phyloP scores from a whole-genome alignment of 2,113 vertebrate species.

The Mustela nigripes region DNA sequence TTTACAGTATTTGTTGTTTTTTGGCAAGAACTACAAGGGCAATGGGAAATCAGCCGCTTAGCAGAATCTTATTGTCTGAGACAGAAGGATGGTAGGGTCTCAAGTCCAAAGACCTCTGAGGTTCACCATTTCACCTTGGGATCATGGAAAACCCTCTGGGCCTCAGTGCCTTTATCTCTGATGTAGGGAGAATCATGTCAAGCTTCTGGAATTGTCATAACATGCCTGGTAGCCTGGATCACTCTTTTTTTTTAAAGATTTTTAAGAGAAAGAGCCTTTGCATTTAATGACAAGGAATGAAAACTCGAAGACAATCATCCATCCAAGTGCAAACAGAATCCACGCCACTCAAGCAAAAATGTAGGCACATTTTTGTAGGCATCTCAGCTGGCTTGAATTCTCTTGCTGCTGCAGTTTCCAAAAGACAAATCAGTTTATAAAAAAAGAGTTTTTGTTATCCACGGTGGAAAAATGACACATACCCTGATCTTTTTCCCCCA shows the following conservation, averaged over 20 bases:
- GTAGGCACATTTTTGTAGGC: not conserved
- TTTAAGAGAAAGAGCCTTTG: not conserved
- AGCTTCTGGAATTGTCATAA: not conserved
- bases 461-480: conserved; percentile 41
- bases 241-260: not conserved
- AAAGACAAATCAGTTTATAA: not conserved
- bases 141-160: not conserved
- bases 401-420: not conserved
- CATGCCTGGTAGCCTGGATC: not conserved
- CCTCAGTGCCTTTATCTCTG: not conserved
- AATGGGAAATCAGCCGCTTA: not conserved
- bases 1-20: conserved; percentile 42
- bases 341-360: not conserved
- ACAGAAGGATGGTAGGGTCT: not conserved
- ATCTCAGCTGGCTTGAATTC: not conserved
- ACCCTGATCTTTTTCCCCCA: too few species aligned
- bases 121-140: not conserved
- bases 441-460: conserved; percentile 25
- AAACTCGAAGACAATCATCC: not conserved
- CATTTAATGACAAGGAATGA: not conserved
- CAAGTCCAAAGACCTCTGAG: not conserved
- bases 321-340: not conserved
- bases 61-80: not conserved
- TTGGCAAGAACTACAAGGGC: conserved; percentile 10
- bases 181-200: not conserved